Conservation (phyloP, 2,113 vertebrate species). For the cattle (Bos taurus) region ARS-UCD2.0 NC_037338.1:28864001-28864500, state of each 20-base stretch:
- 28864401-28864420: not conserved
- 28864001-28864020: not conserved
- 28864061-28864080: not conserved
- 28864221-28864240: not conserved
- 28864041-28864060: not conserved
- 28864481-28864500: not conserved
- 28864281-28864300: not conserved
- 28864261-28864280: not conserved
- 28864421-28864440: not conserved
- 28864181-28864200: not conserved
- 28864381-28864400: not conserved
- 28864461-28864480: not conserved
- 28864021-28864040: not conserved
- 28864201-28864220: not conserved
- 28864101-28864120: not conserved
- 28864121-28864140: not conserved
- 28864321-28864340: not conserved
- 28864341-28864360: not conserved
- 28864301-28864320: not conserved
- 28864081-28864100: not conserved
- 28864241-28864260: not conserved
- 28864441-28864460: not conserved
- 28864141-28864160: not conserved
- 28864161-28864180: not conserved
- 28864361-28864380: not conserved